Base-by-base conservation (phyloP, 2,113 vertebrate genomes). In the Erinaceus europaeus region DNA sequence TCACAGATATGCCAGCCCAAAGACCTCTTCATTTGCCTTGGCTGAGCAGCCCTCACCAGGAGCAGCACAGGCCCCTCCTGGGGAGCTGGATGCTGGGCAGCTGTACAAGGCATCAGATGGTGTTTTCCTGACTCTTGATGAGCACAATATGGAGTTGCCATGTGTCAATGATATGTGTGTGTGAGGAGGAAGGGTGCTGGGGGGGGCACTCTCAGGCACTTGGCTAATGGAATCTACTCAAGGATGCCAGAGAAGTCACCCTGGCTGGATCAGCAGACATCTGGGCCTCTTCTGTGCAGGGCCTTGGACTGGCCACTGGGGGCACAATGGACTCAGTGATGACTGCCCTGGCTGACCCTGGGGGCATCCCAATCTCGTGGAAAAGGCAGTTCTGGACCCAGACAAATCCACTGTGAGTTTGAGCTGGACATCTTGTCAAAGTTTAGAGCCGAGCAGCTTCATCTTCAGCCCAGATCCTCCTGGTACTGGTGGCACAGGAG, bases 101-200 rank as follows among this genome's bases (percentile, higher is more conserved):
- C 89, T 34, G 61, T 79, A 93, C 83, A 84, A 94, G 59, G 73
- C 75, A 82, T 95, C 94, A 95, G 90, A 94, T 93, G 90, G 89
- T 95, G 94, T 96, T 94, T 92, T 91, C 92, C 91, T 84, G 75
- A 90, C 94, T 92, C 73, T 77, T 52, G 90, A 90, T 87, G 86
- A 87, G 61, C 44, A 84, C 92, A 93, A 82, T 93, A 91, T 93
- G 92, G 93, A 93, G 59, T 52, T 75, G 50, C 86, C 77, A 44
- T 82, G 89, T 93, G 89, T 74, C 69, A 42, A 0, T 14, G 69
- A 78, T 72, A 38, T 50, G 32, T 11, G 20, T 14, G 4, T 38
- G 12, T 15, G 9, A n/a, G 36, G 34, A 42, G 32, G n/a, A 32
- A 72, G 23, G 53, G 68, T 77, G 40, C 20, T 20, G 40, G 20